Evolutionary conservation across 2,113 vertebrate genomes (phyloP), one percentile per base, ranked within the genome.

Genomic region (Pedetes capensis): DNA sequence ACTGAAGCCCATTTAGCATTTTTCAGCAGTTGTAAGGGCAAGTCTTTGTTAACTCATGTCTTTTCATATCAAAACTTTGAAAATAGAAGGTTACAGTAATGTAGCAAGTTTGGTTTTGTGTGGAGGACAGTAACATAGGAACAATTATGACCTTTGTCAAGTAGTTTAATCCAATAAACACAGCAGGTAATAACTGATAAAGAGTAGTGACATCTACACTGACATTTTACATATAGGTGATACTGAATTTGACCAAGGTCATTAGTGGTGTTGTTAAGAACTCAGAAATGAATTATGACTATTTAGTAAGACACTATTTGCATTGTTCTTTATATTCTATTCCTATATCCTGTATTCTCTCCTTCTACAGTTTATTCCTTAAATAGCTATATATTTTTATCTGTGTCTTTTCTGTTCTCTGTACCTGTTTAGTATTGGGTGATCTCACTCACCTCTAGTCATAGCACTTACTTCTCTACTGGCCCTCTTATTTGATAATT

Each of bases 51-150:
- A 94, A 74, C 47, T 75, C 14, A 20, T 16, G n/a, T 66, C 57
- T 80, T 93, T 89, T 47, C 51, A 87, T 96, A 51, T 71, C 32
- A 82, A n/a, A 95, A 49, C n/a, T 84, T 80, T 72, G 39, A 69
- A 53, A 80, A 74, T 3, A 25, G 16, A 90, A 66, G 69, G 10
- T 75, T n/a, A n/a, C n/a, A 18, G 29, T 47, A 55, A 44, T 25
- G 14, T 25, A 81, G 74, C 0, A 0, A 42, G 14, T 88, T 90
- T 32, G 78, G 29, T 85, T 91, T 82, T 71, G 22, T 83, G 32
- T 49, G 14, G 91, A 68, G 11, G n/a, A 76, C 10, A 80, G 18
- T 49, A 68, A 68, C 37, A 51, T 4, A 22, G 51, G 13, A 91
- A 51, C 18, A 37, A 25, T 79, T 42, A 18, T 39, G 76, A 85